These are phyloP conservation scores for Odontophorus gujanensis DNA, from an alignment of 2,113 vertebrate genomes.

Conservation along the genomic window DNA sequence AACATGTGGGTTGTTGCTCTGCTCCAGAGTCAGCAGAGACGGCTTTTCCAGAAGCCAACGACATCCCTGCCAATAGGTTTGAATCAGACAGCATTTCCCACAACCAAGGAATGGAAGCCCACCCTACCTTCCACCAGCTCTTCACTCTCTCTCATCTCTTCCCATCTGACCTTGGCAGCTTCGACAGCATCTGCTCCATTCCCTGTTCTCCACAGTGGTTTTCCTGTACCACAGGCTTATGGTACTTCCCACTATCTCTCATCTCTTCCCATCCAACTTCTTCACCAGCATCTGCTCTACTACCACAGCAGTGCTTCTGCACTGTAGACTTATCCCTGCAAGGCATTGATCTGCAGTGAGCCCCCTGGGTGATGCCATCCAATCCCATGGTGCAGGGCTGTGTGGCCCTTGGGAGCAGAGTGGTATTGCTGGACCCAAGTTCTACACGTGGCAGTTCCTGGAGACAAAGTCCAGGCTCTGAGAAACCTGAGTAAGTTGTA, in stretches of 20 bases:
- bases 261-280: too few relatives aligned
- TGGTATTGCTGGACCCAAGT: not conserved
- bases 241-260: too few relatives aligned
- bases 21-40: fast-evolving
- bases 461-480: too few relatives aligned
- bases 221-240: not conserved
- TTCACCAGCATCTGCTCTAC: too few relatives aligned
- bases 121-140: not conserved
- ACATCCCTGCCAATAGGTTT: not conserved
- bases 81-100: not conserved
- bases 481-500: too few relatives aligned
- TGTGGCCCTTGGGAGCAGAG: not conserved
- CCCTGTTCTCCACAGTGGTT: not conserved
- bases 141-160: fast-evolving
- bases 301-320: too few relatives aligned
- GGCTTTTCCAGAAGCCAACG: not conserved
- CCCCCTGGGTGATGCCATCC: fast-evolving
- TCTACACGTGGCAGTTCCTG: too few relatives aligned
- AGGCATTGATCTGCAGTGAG: fast-evolving
- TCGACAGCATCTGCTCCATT: not conserved
- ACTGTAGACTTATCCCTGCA: not conserved
- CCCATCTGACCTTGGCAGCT: not conserved
- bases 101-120: not conserved
- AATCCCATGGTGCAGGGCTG: not conserved
- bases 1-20: not conserved